Evolutionary conservation across 1,140 invertebrate species (phyloP).

Genomic region (Drosophila neocordata): DNA sequence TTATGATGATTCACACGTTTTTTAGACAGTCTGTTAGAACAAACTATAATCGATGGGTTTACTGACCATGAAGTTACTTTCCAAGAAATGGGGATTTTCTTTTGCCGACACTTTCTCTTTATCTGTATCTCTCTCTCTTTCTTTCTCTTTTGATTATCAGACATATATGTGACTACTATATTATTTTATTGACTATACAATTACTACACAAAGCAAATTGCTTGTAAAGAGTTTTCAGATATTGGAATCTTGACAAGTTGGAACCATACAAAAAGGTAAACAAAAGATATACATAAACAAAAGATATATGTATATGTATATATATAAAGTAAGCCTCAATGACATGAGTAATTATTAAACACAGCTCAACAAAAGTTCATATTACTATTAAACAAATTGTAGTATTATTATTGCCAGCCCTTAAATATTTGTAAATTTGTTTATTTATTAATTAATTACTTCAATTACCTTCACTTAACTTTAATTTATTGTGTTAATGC

Average conservation of each 20-base stretch:
- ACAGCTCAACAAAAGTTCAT: neutral
- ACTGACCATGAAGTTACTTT: neutral
- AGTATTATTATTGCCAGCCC: too few species aligned
- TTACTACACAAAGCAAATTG: slow-evolving; percentile 4
- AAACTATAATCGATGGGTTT: neutral
- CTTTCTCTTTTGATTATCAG: neutral
- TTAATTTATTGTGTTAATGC: neutral
- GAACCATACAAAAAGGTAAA: neutral
- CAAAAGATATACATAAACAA: neutral
- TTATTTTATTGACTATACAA: neutral
- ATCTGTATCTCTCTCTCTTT: neutral
- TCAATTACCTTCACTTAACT: neutral
- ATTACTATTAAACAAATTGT: too few species aligned
- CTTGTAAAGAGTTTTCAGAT: neutral
- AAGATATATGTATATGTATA: neutral
- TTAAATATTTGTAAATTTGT: too few species aligned
- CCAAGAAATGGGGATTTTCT: neutral
- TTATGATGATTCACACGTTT: neutral
- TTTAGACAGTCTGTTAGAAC: neutral
- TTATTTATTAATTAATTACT: neutral
- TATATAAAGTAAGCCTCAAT: too few species aligned
- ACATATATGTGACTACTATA: neutral
- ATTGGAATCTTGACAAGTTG: slow-evolving; percentile 1
- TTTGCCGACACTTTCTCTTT: too few species aligned
- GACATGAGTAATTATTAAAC: neutral